Conservation (phyloP, 2,888 invertebrate genomes). For the Nipponacmea schrenckii region DNA sequence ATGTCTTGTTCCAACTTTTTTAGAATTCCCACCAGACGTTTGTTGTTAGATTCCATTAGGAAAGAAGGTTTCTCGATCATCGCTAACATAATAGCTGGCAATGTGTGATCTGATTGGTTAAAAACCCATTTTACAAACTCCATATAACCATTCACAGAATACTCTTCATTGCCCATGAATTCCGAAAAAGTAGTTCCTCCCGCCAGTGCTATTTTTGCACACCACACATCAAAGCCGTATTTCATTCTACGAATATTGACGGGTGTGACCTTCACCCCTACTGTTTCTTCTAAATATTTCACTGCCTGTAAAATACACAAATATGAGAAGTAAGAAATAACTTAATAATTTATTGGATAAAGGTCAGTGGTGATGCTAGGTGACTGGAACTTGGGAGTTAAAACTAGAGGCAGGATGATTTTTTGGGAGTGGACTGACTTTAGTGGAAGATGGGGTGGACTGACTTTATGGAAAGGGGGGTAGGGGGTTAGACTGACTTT, state of each 20-base stretch:
- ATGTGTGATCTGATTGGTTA: constrained; percentile 84
- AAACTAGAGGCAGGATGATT: too few relatives aligned
- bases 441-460: too few relatives aligned
- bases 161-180: constrained; percentile 47
- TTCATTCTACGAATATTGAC: constrained; percentile 69
- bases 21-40: constrained; percentile 47
- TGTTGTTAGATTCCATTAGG: constrained; percentile 30
- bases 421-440: too few relatives aligned
- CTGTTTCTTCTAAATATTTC: constrained; percentile 73
- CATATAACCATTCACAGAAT: constrained; percentile 46
- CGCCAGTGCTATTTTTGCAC: constrained; percentile 52
- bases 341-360: too few relatives aligned
- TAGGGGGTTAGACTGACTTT: too few relatives aligned
- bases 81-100: constrained; percentile 81
- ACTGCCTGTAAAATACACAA: constrained; percentile 37
- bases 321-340: too few relatives aligned
- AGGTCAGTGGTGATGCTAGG: too few relatives aligned
- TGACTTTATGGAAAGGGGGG: too few relatives aligned
- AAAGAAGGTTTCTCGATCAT: constrained; percentile 66
- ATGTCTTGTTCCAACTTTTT: constrained; percentile 67
- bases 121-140: constrained; percentile 77
- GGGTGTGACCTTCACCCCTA: constrained; percentile 75
- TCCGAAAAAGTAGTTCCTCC: constrained; percentile 49
- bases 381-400: too few relatives aligned
- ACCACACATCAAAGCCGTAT: constrained; percentile 67